Percentiles rank a stretch among this genome's conserved stretches.
These are phyloP conservation scores for Hozukius guyotensis DNA, from an alignment of 2,797 vertebrate genomes.

Conservation along the genomic window DNA sequence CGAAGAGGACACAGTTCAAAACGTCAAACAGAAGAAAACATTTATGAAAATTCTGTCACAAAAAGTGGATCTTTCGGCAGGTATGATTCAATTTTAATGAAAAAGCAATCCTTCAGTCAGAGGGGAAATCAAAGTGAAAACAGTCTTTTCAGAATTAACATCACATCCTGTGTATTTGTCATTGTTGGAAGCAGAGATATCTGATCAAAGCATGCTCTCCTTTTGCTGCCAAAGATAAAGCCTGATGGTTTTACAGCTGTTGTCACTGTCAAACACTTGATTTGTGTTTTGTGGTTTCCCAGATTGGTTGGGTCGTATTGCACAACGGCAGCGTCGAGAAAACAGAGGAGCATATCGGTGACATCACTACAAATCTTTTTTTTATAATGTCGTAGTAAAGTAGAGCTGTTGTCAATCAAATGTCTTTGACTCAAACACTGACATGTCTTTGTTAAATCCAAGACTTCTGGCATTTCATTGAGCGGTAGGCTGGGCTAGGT, in stretches of 20 bases:
- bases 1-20: not conserved
- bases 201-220: conserved; percentile 38
- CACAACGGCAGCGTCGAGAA: not conserved
- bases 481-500: not conserved
- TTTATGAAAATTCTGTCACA: not conserved
- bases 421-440: not conserved
- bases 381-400: not conserved
- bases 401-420: not conserved
- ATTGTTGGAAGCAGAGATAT: not conserved
- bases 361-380: not conserved
- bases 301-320: not conserved
- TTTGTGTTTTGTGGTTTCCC: conserved; percentile 35
- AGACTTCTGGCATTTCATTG: not conserved
- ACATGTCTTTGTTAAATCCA: not conserved
- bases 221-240: conserved; percentile 41
- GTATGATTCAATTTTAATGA: not conserved
- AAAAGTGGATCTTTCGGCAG: not conserved
- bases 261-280: conserved; percentile 21
- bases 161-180: not conserved
- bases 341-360: not conserved
- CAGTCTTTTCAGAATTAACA: conserved; percentile 5
- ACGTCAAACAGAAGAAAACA: conserved; percentile 2
- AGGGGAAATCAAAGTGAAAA: conserved; percentile 14
- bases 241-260: conserved; percentile 17
- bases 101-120: conserved; percentile 5